These are phyloP conservation scores for Pitangus sulphuratus DNA, from an alignment of 2,797 vertebrate genomes.

Conservation along the genomic window DNA sequence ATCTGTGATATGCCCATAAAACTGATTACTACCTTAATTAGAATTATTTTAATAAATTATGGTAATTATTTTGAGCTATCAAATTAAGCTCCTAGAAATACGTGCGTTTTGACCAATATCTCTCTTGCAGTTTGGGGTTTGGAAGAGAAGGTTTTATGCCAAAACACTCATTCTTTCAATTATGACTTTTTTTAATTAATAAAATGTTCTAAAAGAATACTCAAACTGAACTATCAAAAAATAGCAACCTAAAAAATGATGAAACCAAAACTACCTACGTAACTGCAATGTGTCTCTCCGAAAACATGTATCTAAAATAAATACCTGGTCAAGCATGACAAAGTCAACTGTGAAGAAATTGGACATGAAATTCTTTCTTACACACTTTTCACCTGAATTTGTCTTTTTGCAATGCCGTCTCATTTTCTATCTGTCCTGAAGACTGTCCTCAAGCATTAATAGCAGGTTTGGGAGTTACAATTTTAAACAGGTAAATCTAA, in stretches of 20 bases:
- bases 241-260: not conserved
- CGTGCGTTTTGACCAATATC: not conserved
- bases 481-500: not conserved
- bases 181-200: not conserved
- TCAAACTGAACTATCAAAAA: not conserved
- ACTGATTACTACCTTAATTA: not conserved
- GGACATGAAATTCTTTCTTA: not conserved
- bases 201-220: not conserved
- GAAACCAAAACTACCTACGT: not conserved
- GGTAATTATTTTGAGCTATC: not conserved
- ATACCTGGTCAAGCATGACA: not conserved
- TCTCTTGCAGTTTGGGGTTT: not conserved
- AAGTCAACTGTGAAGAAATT: not conserved
- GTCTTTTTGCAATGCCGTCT: not conserved
- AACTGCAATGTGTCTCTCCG: not conserved
- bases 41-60: slow-evolving; percentile 23
- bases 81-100: not conserved
- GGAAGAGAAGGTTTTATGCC: not conserved
- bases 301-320: not conserved
- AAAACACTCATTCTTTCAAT: not conserved
- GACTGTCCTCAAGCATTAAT: not conserved
- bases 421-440: not conserved
- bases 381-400: not conserved
- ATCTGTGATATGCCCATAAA: slow-evolving; percentile 15
- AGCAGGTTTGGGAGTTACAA: not conserved